Base-by-base conservation (phyloP, 1,140 invertebrate genomes). In the Mamestra configurata region DNA sequence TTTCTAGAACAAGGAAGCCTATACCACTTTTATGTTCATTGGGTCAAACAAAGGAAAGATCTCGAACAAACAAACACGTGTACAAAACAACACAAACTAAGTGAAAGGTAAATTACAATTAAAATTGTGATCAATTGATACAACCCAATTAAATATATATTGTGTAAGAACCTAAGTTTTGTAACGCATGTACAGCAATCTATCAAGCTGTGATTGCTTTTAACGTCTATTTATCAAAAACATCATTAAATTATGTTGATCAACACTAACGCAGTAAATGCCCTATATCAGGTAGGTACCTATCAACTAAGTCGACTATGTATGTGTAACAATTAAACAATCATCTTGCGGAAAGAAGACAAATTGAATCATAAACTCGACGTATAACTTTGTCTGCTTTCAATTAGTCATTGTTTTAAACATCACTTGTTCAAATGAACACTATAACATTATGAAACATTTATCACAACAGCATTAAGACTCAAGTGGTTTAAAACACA, bases 81-180 rank as follows among this genome's bases (percentile, higher is more conserved):
- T 15, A 6, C 24, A 76, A 40, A n/a, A 18, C 8, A 37, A 73
- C 57, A 76, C 73, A 64, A 76, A 76, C 40, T 5, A 64, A 76
- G 73, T 76, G 57, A 94, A 94, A 93, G 93, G 92, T 80, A 46
- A 80, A 82, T 84, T 90, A 89, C 89, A 86, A 91, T 93, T 90
- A 91, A 90, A 87, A 89, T 86, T 89, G 84, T 90, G 86, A 88
- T 91, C 89, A 88, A 83, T 87, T 91, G 89, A 92, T 89, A 92
- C 79, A 89, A 90, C 82, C 88, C 89, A 93, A 93, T 92, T 92
- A 93, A 91, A 93, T 87, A 81, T 88, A 75, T 88, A 91, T 93
- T 94, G 92, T 90, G 92, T 79, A 94, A 94, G 85, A 80, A 85
- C 77, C 84, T 88, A 87, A 84, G 87, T 93, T 91, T 92, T 89